phyloP scores from a whole-genome alignment of 2,113 vertebrate species.

The Oxygymnocypris stewartii region DNA sequence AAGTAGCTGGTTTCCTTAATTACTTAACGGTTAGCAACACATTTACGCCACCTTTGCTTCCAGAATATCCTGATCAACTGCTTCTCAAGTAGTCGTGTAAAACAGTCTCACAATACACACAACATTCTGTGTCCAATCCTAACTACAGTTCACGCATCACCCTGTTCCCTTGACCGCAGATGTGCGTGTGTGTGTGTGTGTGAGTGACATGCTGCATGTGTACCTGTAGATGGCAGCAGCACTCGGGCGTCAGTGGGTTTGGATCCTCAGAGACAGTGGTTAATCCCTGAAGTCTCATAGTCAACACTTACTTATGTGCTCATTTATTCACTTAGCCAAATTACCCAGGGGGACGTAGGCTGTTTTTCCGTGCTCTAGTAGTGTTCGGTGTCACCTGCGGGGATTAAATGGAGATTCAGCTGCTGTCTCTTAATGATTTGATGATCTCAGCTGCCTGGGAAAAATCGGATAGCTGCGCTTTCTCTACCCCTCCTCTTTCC shows the following conservation, averaged over 20 bases:
- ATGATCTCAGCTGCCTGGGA: slow-evolving; percentile 53
- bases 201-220: slow-evolving; percentile 35
- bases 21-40: not conserved
- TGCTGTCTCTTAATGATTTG: slow-evolving; percentile 59
- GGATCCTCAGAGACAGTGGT: slow-evolving; percentile 34
- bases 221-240: slow-evolving; percentile 64
- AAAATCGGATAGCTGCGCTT: slow-evolving; percentile 36
- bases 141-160: not conserved
- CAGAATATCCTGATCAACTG: not conserved
- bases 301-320: slow-evolving; percentile 60
- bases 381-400: slow-evolving; percentile 56
- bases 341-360: slow-evolving; percentile 55
- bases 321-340: slow-evolving; percentile 64
- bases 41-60: not conserved
- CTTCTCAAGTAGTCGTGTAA: not conserved
- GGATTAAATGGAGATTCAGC: slow-evolving; percentile 54
- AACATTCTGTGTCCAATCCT: not conserved
- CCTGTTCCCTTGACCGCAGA: not conserved
- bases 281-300: slow-evolving; percentile 54
- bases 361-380: slow-evolving; percentile 50
- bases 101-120: not conserved
- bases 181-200: not conserved
- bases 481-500: slow-evolving; percentile 24
- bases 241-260: slow-evolving; percentile 23
- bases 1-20: not conserved